Conservation (phyloP, 1,140 invertebrate genomes). For the Musca domestica region DNA sequence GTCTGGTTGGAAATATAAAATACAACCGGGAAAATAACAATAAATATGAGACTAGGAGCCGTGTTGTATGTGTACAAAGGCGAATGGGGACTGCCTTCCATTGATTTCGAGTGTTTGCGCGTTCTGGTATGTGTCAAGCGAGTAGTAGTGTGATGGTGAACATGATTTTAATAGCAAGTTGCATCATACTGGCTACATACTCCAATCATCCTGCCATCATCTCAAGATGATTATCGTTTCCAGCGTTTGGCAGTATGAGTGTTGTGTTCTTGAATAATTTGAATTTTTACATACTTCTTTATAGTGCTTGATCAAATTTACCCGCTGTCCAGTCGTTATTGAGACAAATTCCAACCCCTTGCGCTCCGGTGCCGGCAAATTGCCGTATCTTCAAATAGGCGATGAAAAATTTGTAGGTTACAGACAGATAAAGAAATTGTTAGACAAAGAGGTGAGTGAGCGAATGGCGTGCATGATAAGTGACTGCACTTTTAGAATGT, state of each 20-base stretch:
- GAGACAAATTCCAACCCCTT: constrained; percentile 48
- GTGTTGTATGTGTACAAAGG: constrained; percentile 73
- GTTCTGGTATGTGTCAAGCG: constrained; percentile 68
- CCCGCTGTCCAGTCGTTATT: constrained; percentile 45
- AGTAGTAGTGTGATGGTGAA: constrained; percentile 29
- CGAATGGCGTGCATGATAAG: constrained; percentile 13
- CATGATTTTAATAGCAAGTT: constrained; percentile 29
- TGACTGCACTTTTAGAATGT: constrained; percentile 5
- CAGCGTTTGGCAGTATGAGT: no score
- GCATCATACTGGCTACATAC: constrained; percentile 47
- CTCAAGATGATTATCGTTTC: background rate
- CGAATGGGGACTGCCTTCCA: constrained; percentile 79
- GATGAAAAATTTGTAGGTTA: constrained; percentile 50
- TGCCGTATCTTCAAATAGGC: constrained; percentile 49
- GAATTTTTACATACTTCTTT: background rate
- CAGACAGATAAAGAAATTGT: constrained; percentile 45
- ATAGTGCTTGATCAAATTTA: constrained; percentile 47
- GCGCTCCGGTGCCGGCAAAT: constrained; percentile 44
- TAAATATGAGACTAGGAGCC: constrained; percentile 23
- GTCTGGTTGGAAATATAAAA: background rate
- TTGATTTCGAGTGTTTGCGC: constrained; percentile 76
- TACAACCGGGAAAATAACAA: background rate
- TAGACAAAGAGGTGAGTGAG: constrained; percentile 44
- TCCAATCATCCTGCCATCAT: constrained; percentile 33
- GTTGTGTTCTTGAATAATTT: background rate